These are phyloP conservation scores for Ctenopoma kingsleyae DNA, from an alignment of 2,797 vertebrate species.

Conservation along the genomic window DNA sequence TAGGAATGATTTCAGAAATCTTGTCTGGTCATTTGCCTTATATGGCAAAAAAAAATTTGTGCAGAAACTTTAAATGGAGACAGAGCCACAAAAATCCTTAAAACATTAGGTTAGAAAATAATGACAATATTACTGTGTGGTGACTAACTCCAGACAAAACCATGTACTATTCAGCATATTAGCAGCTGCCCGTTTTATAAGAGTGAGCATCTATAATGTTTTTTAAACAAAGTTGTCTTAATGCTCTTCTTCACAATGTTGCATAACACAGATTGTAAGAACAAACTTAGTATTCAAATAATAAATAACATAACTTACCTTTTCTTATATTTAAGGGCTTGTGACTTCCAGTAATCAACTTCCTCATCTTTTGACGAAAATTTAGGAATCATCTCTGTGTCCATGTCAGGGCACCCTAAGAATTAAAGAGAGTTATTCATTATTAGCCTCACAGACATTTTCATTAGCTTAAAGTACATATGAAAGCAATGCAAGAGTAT, in stretches of 20 bases:
- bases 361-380: conserved; percentile 96
- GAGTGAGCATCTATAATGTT: background rate
- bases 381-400: conserved; percentile 96
- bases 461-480: background rate
- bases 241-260: conserved; percentile 4
- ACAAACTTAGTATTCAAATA: background rate
- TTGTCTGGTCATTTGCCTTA: conserved; percentile 38
- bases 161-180: conserved; percentile 17
- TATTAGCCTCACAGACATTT: background rate
- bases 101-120: background rate
- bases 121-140: background rate
- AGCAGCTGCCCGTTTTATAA: background rate
- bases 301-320: conserved; percentile 82
- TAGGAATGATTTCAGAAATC: conserved; percentile 36
- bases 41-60: conserved; percentile 17
- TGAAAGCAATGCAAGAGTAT: background rate
- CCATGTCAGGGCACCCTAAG: conserved; percentile 90
- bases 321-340: conserved; percentile 94
- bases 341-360: conserved; percentile 95
- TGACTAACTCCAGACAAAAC: conserved; percentile 14
- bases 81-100: background rate
- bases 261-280: conserved; percentile 28
- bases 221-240: background rate
- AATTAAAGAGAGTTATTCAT: conserved; percentile 18
- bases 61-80: conserved; percentile 7